phyloP scores from a whole-genome alignment of 35 echinoderm and acorn worm species.

The Anneissia japonica region DNA sequence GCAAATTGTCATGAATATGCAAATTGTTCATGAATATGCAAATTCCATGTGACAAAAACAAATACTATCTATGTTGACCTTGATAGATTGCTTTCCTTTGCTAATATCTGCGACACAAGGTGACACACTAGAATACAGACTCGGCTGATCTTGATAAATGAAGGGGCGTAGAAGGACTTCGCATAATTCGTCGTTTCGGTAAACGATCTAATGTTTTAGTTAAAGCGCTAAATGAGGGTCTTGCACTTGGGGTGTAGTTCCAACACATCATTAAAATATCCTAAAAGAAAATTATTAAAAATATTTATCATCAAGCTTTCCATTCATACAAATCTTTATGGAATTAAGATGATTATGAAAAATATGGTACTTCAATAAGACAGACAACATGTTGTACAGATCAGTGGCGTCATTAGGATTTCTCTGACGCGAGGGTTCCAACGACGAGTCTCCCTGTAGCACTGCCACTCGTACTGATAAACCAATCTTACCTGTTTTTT shows the following conservation, averaged over 20 bases:
- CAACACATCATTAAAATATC: conserved; percentile 99
- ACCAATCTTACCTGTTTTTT: too few relatives aligned
- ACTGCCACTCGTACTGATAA: too few relatives aligned
- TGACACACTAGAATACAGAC: conserved; percentile 49
- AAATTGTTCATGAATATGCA: not conserved
- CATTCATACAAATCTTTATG: too few relatives aligned
- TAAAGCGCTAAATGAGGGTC: conserved; percentile 62
- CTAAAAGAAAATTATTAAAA: conserved; percentile 6
- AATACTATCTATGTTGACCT: not conserved
- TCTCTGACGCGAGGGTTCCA: too few relatives aligned
- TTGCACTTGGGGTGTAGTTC: conserved; percentile 51
- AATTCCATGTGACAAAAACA: not conserved
- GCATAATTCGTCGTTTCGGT: conserved; percentile 55
- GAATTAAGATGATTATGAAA: too few relatives aligned
- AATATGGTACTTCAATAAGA: too few relatives aligned
- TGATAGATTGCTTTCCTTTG: not conserved
- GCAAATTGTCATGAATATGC: not conserved
- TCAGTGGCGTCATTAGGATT: too few relatives aligned
- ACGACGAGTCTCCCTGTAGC: too few relatives aligned
- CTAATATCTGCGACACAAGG: not conserved
- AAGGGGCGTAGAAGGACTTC: conserved; percentile 88
- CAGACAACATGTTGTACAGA: too few relatives aligned
- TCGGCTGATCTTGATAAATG: conserved; percentile 93
- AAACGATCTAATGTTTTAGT: conserved; percentile 66
- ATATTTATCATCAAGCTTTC: too few relatives aligned